Evolutionary conservation across 1,140 invertebrate genomes (phyloP).

Genomic region (Apis mellifera): DNA sequence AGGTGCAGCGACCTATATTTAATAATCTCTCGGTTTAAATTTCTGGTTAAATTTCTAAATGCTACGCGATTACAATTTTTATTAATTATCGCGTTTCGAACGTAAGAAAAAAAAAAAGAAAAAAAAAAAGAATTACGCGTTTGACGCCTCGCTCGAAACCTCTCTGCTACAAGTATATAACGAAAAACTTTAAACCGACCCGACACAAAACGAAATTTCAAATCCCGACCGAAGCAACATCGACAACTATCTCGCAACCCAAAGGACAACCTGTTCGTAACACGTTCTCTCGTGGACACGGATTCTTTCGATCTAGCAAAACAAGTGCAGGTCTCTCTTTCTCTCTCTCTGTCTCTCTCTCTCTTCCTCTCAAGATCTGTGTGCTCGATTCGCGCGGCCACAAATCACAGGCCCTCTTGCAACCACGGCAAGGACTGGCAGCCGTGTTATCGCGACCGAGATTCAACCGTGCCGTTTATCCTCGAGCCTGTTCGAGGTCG

Average conservation of each 20-base stretch:
- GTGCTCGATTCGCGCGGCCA: constrained; percentile 26
- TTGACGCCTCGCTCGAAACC: too few relatives aligned
- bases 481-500: constrained; percentile 30
- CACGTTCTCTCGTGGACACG: constrained; percentile 38
- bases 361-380: not conserved
- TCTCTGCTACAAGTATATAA: too few relatives aligned
- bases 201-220: not conserved
- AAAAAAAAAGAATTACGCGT: too few relatives aligned
- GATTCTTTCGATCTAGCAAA: constrained; percentile 33
- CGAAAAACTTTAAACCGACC: too few relatives aligned
- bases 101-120: too few relatives aligned
- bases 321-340: constrained; percentile 24
- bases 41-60: not conserved
- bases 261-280: constrained; percentile 5
- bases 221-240: not conserved
- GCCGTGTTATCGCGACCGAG: constrained; percentile 53
- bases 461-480: constrained; percentile 60
- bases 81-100: not conserved
- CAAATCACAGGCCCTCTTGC: constrained; percentile 44
- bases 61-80: not conserved
- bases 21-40: not conserved
- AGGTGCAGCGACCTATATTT: not conserved
- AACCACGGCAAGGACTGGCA: constrained; percentile 29
- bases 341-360: too few relatives aligned
- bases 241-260: too few relatives aligned